Conservation (phyloP, 92 coral and sea anemone species). For the Porites evermanni region DNA sequence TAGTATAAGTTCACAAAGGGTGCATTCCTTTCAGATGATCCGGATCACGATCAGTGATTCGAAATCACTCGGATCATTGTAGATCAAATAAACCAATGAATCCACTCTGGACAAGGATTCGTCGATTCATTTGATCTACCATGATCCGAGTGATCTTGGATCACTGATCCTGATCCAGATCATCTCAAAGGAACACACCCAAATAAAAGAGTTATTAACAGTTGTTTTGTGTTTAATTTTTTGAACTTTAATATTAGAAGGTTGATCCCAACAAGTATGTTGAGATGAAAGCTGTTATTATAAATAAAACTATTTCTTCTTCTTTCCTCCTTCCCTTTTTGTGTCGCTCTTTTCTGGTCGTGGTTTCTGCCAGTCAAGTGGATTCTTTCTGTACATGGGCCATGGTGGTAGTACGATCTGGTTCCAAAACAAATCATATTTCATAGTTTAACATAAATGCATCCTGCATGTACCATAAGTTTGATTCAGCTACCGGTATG, state of each 20-base stretch:
- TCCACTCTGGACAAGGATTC: no score
- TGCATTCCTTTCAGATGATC: no score
- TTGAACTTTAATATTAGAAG: constrained; percentile 25
- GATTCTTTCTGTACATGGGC: constrained; percentile 88
- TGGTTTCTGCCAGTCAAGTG: constrained; percentile 97
- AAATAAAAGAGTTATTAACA: no score
- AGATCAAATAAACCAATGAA: no score
- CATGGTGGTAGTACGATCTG: constrained; percentile 98
- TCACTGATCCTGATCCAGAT: no score
- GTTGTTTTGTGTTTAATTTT: not conserved
- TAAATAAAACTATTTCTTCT: constrained; percentile 55
- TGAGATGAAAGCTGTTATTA: not conserved
- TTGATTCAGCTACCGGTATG: not conserved
- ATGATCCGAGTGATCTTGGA: no score
- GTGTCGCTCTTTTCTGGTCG: constrained; percentile 67
- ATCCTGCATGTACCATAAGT: no score
- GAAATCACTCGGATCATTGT: no score
- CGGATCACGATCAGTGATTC: no score
- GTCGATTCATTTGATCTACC: no score
- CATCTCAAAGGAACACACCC: no score
- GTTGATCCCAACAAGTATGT: not conserved
- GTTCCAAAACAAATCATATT: constrained; percentile 5
- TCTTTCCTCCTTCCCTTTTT: constrained; percentile 78
- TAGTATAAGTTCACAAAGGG: no score
- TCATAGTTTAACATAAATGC: not conserved